Base-by-base conservation (phyloP, 2,888 invertebrate genomes). In the Drosophila pseudotakahashii region DNA sequence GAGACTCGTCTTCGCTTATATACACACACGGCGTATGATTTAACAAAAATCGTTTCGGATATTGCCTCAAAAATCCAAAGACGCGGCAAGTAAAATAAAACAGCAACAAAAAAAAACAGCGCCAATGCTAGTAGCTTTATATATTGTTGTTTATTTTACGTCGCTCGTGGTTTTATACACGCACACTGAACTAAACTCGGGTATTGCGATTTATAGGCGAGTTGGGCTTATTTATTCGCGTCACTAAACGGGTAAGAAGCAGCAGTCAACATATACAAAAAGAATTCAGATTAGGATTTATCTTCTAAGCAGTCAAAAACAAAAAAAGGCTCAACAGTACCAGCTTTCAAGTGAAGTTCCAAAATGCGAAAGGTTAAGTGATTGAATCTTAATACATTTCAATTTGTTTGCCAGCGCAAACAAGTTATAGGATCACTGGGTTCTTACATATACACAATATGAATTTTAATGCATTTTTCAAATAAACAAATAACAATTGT, bases 1-100 rank as follows among this genome's bases (percentile, higher is more conserved):
- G 83, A 76, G 88, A 85, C 87, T 82, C 90, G 85, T 89, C 88
- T 89, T 81, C 81, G 88, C 79, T 90, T 90, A 87, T 90, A 90
- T 90, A 90, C 79, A 79, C 81, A 90, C 88, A 76, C 78, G 82
- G 68, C 69, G 86, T 83, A 84, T 80, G 83, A 83, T 82, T 88
- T 81, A 78, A 78, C 78, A 76, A 77, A 83, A 80, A 79, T 70
- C 84, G 81, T 78, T 79, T 86, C 73, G 84, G 83, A 81, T 72
- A 81, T 81, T 68, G 86, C 79, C 80, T 78, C 79, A 81, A 82
- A 85, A 80, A 85, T 64, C 78, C 70, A 82, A 75, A 82, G 83
- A 83, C 86, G 77, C 86, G 82, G 76, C 77, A 69, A 67, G 68
- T 73, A 78, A 75, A 75, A 74, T 57, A 67, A 50, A 67, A 53